Evolutionary conservation across 2,113 vertebrate species (phyloP).

Genomic region (Xenus cinereus): DNA sequence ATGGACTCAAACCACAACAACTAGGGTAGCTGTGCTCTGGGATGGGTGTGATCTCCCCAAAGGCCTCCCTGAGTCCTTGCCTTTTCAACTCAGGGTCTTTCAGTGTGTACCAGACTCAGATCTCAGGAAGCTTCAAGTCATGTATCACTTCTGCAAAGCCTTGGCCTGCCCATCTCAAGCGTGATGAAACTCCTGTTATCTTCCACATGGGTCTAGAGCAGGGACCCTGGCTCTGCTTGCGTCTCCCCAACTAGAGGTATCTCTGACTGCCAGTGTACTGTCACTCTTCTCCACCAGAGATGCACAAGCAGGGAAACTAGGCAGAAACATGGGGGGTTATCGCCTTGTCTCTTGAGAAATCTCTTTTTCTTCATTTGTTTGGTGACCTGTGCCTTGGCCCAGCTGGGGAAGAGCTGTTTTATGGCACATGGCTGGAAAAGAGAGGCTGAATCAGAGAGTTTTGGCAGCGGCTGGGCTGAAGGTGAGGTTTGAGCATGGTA

Average conservation of each 20-base stretch:
- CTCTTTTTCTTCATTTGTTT: background rate
- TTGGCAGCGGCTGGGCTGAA: background rate
- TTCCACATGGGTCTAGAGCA: background rate
- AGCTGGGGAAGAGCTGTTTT: background rate
- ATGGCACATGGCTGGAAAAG: background rate
- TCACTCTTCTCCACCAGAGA: background rate
- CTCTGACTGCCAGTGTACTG: rapidly evolving
- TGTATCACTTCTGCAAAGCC: background rate
- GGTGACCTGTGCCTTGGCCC: background rate
- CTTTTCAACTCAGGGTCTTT: background rate
- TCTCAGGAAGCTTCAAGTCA: background rate
- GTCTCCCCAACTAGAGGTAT: background rate
- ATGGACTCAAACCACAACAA: background rate
- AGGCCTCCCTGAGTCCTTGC: background rate
- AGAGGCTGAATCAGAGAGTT: background rate
- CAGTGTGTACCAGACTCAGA: background rate
- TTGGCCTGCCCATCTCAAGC: background rate
- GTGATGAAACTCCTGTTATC: background rate
- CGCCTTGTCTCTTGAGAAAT: background rate
- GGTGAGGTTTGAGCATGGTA: background rate
- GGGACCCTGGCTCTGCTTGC: background rate
- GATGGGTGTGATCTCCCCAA: background rate
- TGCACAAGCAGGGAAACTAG: background rate
- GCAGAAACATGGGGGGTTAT: background rate
- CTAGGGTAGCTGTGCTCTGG: background rate